phyloP scores from a whole-genome alignment of 2,113 vertebrate species.

The Aleadryas rufinucha region DNA sequence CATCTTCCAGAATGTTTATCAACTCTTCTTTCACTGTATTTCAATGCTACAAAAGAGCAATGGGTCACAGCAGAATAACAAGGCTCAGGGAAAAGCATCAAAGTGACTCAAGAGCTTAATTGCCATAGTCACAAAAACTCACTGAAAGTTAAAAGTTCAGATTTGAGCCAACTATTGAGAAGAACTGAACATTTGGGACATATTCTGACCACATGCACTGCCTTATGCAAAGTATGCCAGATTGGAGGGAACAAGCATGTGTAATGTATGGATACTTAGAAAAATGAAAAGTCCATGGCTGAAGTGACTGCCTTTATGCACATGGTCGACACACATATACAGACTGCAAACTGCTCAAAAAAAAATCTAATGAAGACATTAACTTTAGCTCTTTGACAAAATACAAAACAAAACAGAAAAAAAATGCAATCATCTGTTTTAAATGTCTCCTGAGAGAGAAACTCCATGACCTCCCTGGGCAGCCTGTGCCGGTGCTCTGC shows the following conservation, averaged over 20 bases:
- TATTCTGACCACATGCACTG: not conserved
- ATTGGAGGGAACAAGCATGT: not conserved
- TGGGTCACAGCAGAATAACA: not conserved
- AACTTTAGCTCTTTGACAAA: not conserved
- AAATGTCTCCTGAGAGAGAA: not conserved
- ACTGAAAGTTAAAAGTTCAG: not conserved
- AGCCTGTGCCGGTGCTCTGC: not conserved
- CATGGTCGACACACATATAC: rapidly evolving
- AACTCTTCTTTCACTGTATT: not conserved
- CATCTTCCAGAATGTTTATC: not conserved
- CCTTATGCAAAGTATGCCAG: not conserved
- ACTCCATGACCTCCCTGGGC: not conserved
- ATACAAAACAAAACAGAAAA: not conserved
- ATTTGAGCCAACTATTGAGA: not conserved
- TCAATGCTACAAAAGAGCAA: not conserved
- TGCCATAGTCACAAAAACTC: not conserved
- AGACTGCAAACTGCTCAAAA: not conserved
- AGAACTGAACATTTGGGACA: not conserved
- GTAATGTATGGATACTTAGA: not conserved
- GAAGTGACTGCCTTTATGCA: not conserved
- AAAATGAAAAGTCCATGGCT: not conserved
- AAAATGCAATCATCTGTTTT: not conserved
- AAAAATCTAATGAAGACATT: not conserved
- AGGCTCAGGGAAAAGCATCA: not conserved
- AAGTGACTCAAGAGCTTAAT: not conserved